These are phyloP conservation scores for Xenopus petersii DNA, from an alignment of 2,797 vertebrate genomes.

Conservation along the genomic window DNA sequence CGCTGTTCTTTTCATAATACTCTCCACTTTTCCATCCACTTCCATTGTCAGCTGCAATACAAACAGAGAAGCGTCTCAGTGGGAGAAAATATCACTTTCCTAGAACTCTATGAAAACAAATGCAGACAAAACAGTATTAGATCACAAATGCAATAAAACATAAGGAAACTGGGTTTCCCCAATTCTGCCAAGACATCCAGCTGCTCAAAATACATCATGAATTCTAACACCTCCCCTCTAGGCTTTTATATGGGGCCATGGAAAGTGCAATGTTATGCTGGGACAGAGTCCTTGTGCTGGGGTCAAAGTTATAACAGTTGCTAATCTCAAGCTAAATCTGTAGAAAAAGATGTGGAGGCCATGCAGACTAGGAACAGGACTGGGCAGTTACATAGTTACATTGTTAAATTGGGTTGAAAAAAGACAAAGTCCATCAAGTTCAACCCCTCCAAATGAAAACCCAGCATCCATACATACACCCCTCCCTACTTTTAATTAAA, in stretches of 20 bases:
- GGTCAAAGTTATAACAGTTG: too few species aligned
- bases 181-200: slow-evolving; percentile 12
- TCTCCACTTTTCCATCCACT: slow-evolving; percentile 91
- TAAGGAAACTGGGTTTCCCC: not conserved
- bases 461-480: too few species aligned
- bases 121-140: not conserved
- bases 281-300: too few species aligned
- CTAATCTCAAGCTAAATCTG: too few species aligned
- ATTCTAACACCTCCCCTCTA: not conserved
- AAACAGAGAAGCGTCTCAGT: slow-evolving; percentile 16
- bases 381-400: too few species aligned
- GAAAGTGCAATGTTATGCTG: not conserved
- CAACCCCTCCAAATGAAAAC: too few species aligned
- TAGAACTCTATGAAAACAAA: not conserved
- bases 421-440: too few species aligned
- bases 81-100: too few species aligned
- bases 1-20: slow-evolving; percentile 98
- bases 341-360: too few species aligned
- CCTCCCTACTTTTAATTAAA: too few species aligned
- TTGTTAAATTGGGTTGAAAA: too few species aligned
- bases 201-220: not conserved
- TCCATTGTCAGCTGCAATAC: slow-evolving; percentile 90
- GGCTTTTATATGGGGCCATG: not conserved
- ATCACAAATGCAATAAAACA: not conserved
- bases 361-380: too few species aligned